Percentiles rank a stretch among this genome's conserved stretches.
Evolutionary conservation across 1,140 invertebrate species (phyloP).

Genomic region (Halictus rubicundus): DNA sequence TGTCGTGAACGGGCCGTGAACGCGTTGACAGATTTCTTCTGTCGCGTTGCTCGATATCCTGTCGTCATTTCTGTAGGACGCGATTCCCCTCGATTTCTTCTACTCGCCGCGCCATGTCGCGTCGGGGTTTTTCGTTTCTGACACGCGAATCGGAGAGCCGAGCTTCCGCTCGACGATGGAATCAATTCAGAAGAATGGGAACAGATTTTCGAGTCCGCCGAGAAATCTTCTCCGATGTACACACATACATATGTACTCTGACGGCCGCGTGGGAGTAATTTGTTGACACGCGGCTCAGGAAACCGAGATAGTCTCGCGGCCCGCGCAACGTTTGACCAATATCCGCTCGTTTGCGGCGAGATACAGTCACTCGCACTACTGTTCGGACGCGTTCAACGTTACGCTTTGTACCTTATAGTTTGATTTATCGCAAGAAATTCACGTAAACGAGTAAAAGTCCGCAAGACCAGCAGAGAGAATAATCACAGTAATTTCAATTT

Average conservation of each 20-base stretch:
- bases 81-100: not conserved
- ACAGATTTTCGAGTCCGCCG: not conserved
- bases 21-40: not conserved
- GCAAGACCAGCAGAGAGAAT: no score
- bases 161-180: not conserved
- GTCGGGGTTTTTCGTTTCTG: not conserved
- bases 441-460: no score
- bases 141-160: not conserved
- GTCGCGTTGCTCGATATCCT: not conserved
- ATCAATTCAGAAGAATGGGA: not conserved
- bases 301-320: not conserved
- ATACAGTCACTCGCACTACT: no score
- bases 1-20: not conserved
- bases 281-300: not conserved
- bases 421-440: no score
- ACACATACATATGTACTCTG: not conserved
- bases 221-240: not conserved
- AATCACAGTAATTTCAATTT: no score
- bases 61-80: not conserved
- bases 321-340: not conserved
- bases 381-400: no score
- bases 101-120: not conserved
- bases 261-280: not conserved
- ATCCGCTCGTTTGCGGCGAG: no score
- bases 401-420: no score